These are phyloP conservation scores for Nematopogon swammerdamellus DNA, from an alignment of 2,888 invertebrate species.

Conservation along the genomic window DNA sequence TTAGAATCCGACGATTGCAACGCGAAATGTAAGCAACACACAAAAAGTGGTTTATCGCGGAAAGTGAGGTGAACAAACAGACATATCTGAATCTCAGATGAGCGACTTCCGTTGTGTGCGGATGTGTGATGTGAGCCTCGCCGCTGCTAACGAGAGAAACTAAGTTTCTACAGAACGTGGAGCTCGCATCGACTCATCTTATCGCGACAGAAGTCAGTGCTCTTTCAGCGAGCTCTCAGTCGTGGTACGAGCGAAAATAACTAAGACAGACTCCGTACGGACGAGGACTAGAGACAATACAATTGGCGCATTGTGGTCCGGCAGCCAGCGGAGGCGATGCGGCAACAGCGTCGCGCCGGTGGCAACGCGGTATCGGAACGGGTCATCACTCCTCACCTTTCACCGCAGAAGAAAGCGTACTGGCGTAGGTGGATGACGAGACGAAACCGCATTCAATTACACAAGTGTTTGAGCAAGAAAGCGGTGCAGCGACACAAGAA, in stretches of 20 bases:
- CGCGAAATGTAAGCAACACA: not conserved
- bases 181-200: too few species aligned
- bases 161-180: not conserved
- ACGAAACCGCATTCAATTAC: not conserved
- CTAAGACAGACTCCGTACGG: too few species aligned
- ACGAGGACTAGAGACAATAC: not conserved
- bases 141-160: not conserved
- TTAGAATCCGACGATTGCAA: not conserved
- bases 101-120: not conserved
- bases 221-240: too few species aligned
- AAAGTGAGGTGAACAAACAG: not conserved
- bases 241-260: too few species aligned
- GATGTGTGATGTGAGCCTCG: not conserved
- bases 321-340: not conserved
- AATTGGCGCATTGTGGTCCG: not conserved
- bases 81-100: not conserved
- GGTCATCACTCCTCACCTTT: not conserved
- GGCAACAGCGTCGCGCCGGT: too few species aligned
- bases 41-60: not conserved
- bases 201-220: too few species aligned
- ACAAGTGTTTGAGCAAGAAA: not conserved
- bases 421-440: not conserved
- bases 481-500: not conserved
- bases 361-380: not conserved
- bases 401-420: not conserved